Percentiles rank a stretch among this genome's conserved stretches.
Evolutionary conservation across 2,888 invertebrate genomes (phyloP).

Genomic region (Polydrusus pterygomalis): DNA sequence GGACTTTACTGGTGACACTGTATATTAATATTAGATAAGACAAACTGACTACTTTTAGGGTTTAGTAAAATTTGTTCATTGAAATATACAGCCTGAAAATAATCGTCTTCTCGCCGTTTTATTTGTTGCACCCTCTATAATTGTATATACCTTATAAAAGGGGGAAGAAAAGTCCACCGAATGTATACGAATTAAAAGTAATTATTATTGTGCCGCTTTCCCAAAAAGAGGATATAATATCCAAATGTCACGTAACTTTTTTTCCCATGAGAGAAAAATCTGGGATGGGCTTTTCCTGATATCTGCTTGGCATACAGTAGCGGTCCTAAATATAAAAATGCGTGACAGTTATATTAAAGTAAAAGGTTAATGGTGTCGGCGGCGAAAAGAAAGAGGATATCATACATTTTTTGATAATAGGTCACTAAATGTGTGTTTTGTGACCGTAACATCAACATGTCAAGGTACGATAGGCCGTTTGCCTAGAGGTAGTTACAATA

Average conservation of each 20-base stretch:
- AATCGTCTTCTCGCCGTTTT: too few relatives aligned
- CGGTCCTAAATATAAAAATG: slow-evolving; percentile 22
- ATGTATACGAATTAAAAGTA: slow-evolving; percentile 20
- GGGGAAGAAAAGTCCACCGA: neutral
- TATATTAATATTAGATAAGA: too few relatives aligned
- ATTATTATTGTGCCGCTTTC: slow-evolving; percentile 12
- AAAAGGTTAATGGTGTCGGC: slow-evolving; percentile 26
- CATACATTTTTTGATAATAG: neutral
- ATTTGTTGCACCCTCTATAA: too few relatives aligned
- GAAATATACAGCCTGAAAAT: too few relatives aligned
- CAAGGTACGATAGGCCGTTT: too few relatives aligned
- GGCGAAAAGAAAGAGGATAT: slow-evolving; percentile 5
- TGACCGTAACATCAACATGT: too few relatives aligned
- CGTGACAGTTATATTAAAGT: slow-evolving; percentile 26
- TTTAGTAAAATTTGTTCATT: too few relatives aligned
- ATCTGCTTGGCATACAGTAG: slow-evolving; percentile 17
- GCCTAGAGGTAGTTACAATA: too few relatives aligned
- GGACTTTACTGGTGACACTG: too few relatives aligned
- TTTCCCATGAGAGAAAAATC: slow-evolving; percentile 37
- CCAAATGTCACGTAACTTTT: slow-evolving; percentile 41
- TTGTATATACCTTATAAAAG: too few relatives aligned
- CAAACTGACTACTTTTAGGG: too few relatives aligned
- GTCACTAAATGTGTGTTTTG: neutral
- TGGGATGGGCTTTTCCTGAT: slow-evolving; percentile 38
- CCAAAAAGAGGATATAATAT: slow-evolving; percentile 16